A percentile compares a stretch with the other conserved stretches of the same genome.
phyloP scores from a whole-genome alignment of 2,888 invertebrate species.

The Hipparchia sbordonii region DNA sequence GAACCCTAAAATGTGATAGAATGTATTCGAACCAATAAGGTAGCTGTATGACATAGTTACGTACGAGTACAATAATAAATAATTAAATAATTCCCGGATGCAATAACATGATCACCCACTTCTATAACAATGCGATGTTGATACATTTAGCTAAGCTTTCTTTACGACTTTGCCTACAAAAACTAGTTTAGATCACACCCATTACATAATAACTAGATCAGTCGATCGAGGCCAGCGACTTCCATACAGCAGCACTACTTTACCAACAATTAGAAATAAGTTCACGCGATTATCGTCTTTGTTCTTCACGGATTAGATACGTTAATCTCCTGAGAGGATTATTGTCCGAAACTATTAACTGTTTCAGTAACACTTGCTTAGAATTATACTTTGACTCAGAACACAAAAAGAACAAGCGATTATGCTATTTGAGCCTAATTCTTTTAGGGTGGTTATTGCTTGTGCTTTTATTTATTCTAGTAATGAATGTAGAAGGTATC shows the following conservation, averaged over 20 bases:
- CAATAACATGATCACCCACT: neutral
- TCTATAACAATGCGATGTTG: neutral
- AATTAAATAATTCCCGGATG: neutral
- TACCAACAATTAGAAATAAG: slow-evolving; percentile 18
- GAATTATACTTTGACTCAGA: slow-evolving; percentile 8
- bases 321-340: slow-evolving; percentile 11
- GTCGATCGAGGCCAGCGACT: slow-evolving; percentile 51
- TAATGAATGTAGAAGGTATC: neutral
- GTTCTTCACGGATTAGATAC: slow-evolving; percentile 12
- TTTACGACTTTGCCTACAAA: slow-evolving; percentile 29
- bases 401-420: slow-evolving; percentile 15
- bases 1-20: too few species aligned
- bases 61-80: too few species aligned
- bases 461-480: neutral
- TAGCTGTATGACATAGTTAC: too few species aligned
- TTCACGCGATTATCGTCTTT: slow-evolving; percentile 22
- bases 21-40: too few species aligned
- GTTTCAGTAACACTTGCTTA: neutral
- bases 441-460: slow-evolving; percentile 7
- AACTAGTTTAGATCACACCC: slow-evolving; percentile 37
- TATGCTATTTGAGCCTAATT: neutral
- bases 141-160: slow-evolving; percentile 33
- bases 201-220: slow-evolving; percentile 55
- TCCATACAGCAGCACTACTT: slow-evolving; percentile 11
- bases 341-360: neutral